phyloP scores from a whole-genome alignment of 2,797 vertebrate genomes.

The Gymnothorax reevesii region DNA sequence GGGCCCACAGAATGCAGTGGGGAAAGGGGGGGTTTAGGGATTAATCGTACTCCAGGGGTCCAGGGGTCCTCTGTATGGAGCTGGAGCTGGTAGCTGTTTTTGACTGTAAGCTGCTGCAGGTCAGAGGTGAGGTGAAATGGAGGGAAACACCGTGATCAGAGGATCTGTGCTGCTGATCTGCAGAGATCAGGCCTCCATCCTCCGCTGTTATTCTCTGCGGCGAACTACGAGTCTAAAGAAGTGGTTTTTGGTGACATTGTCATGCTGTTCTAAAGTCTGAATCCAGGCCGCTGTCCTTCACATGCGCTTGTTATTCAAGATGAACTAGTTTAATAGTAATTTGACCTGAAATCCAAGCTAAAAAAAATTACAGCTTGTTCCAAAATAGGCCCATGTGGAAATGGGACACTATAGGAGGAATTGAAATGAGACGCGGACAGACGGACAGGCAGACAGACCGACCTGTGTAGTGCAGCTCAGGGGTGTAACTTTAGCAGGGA shows the following conservation, averaged over 20 bases:
- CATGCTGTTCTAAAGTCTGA: background rate
- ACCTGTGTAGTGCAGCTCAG: background rate
- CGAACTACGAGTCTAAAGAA: background rate
- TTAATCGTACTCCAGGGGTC: background rate
- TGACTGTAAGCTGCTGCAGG: background rate
- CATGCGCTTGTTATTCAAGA: background rate
- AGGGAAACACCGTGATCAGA: background rate
- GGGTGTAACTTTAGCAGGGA: no score
- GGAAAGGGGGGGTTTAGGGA: background rate
- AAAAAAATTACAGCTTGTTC: background rate
- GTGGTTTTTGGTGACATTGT: background rate
- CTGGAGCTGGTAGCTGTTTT: background rate
- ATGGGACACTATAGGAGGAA: background rate
- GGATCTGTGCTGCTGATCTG: background rate
- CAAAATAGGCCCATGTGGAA: background rate
- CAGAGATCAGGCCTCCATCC: background rate
- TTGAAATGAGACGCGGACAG: background rate
- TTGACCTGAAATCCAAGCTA: background rate
- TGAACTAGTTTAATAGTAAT: conserved; percentile 2
- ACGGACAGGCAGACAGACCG: background rate
- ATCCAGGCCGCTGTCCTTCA: background rate
- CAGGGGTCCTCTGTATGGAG: no score
- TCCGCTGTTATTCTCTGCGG: background rate
- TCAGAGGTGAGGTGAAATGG: background rate
- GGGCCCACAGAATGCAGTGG: background rate